These are phyloP conservation scores for Babylonia areolata DNA, from an alignment of 1,140 invertebrate species.

Conservation along the genomic window DNA sequence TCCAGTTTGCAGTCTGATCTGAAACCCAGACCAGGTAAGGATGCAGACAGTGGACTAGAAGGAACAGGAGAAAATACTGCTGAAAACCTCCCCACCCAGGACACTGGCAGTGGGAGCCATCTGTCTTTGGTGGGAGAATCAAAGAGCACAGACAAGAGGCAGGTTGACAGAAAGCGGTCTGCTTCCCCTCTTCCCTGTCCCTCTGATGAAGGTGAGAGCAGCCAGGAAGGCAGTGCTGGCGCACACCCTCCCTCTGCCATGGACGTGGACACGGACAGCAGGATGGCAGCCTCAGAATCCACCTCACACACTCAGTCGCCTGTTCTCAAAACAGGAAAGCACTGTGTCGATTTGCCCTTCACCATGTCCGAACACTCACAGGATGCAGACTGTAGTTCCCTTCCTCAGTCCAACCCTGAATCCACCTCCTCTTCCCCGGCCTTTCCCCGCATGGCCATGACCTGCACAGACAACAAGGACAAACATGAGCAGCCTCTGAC, in stretches of 20 bases:
- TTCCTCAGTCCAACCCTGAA: conserved; percentile 35
- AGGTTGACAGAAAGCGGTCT: not conserved
- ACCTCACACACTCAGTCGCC: conserved; percentile 4
- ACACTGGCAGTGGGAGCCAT: not conserved
- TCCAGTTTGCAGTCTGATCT: not conserved
- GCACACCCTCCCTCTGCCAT: not conserved
- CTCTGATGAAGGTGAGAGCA: not conserved
- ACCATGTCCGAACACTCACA: conserved; percentile 34
- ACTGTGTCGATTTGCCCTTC: not conserved
- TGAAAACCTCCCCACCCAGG: not conserved
- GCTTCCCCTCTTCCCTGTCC: not conserved
- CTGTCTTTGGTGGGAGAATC: not conserved
- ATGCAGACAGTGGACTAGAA: not conserved
- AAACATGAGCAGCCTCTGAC: not conserved
- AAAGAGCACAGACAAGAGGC: not conserved
- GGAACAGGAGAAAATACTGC: not conserved
- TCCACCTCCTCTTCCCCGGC: conserved; percentile 28
- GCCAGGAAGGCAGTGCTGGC: not conserved
- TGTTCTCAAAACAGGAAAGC: conserved; percentile 21
- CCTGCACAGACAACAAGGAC: not conserved
- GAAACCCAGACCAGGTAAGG: not conserved
- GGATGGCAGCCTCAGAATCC: not conserved
- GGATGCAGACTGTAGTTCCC: conserved; percentile 39
- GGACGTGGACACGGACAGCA: conserved; percentile 12
- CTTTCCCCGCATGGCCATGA: conserved; percentile 28